Conservation (phyloP, 2,888 invertebrate genomes). For the Eristalis pertinax region DNA sequence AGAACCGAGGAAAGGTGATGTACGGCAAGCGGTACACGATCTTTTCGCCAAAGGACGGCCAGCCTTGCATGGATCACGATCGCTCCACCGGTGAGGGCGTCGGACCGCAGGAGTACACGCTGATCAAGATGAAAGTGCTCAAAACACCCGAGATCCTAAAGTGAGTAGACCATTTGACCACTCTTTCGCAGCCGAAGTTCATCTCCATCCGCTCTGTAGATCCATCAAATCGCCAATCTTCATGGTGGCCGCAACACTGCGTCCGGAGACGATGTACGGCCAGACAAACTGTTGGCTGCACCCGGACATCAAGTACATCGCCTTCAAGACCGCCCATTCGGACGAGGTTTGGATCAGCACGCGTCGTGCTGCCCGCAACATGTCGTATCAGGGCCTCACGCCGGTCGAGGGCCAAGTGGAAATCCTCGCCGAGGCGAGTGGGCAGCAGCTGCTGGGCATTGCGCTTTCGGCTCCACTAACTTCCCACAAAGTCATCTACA, state of each 20-base stretch:
- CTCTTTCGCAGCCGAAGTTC: neutral
- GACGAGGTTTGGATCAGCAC: conserved; percentile 94
- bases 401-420: conserved; percentile 89
- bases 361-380: conserved; percentile 93
- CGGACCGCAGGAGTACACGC: conserved; percentile 98
- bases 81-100: conserved; percentile 97
- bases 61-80: conserved; percentile 99
- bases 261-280: conserved; percentile 99
- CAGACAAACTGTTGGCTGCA: conserved; percentile 99
- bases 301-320: conserved; percentile 96
- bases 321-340: conserved; percentile 87
- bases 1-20: conserved; percentile 92
- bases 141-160: conserved; percentile 84
- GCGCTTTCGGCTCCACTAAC: conserved; percentile 93
- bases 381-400: conserved; percentile 97
- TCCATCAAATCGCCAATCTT: conserved; percentile 76
- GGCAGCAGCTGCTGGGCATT: conserved; percentile 91
- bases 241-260: conserved; percentile 97
- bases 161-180: conserved; percentile 82
- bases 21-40: conserved; percentile 99
- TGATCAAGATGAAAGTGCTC: conserved; percentile 94
- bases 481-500: conserved; percentile 91
- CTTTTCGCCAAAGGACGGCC: conserved; percentile 97
- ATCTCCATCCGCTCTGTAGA: conserved; percentile 66
- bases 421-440: conserved; percentile 86